A percentile compares a stretch with the other conserved stretches of the same genome.
Evolutionary conservation across 1,140 invertebrate genomes (phyloP).

Genomic region (Medauroidea extradentata): DNA sequence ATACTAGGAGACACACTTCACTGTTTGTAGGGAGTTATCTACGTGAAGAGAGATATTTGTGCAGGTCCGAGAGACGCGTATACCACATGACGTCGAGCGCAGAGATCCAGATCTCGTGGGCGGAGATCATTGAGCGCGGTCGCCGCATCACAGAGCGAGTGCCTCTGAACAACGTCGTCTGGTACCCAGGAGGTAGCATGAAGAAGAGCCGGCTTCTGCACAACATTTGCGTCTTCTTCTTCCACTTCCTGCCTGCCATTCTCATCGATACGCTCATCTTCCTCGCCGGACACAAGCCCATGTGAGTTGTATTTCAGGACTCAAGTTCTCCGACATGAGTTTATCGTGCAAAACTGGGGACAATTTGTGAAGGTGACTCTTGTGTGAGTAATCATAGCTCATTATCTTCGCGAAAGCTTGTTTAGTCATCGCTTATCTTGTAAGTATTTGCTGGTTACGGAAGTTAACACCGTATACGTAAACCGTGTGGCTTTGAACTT

Average conservation of each 20-base stretch:
- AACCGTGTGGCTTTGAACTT: no score
- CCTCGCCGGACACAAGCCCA: conserved; percentile 72
- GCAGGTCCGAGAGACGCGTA: conserved; percentile 24
- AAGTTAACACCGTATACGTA: no score
- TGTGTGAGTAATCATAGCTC: no score
- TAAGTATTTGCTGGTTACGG: neutral
- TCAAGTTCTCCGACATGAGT: neutral
- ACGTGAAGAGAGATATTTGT: no score
- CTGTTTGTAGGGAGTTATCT: no score
- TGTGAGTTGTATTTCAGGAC: conserved; percentile 54
- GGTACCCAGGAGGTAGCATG: conserved; percentile 87
- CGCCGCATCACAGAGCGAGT: conserved; percentile 64
- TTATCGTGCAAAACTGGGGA: neutral
- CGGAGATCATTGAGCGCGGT: conserved; percentile 80
- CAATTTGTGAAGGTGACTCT: neutral
- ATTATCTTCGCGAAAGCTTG: no score
- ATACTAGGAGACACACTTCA: no score
- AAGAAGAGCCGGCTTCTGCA: conserved; percentile 71
- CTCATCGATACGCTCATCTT: conserved; percentile 70
- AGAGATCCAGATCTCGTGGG: conserved; percentile 67
- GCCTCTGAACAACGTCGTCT: conserved; percentile 73
- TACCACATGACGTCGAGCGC: conserved; percentile 43
- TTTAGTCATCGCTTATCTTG: no score
- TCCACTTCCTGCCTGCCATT: conserved; percentile 81
- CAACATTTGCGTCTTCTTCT: conserved; percentile 72